Evolutionary conservation across 2,888 invertebrate genomes (phyloP), one percentile per base, ranked within the genome.

Genomic region (Pimpla rufipes): DNA sequence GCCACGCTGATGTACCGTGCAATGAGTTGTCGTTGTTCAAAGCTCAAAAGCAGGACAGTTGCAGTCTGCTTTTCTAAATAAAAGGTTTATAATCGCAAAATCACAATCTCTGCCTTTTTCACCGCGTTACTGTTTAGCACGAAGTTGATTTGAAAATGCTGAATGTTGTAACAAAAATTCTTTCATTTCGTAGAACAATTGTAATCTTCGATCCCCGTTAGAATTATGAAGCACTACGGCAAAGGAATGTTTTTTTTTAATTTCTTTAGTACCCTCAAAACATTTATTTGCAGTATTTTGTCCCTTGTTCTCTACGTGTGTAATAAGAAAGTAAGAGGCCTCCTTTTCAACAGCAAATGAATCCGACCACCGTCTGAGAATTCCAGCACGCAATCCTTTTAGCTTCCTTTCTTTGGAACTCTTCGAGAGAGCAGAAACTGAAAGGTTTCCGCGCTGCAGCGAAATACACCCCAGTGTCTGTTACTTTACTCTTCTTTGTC

Each of bases 1-100:
- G 40, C 16, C 1, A 10, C 42, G 11, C 11, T 42, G 35, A 11
- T 23, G 1, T 57, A 45, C 21, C 13, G 13, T 50, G n/a, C 67
- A 35, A 73, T 55, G 21, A 8, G 4, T 50, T 4, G 67, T 66
- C 13, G 50, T 74, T 79, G 23, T 50, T 67, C 47, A 45, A 59
- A 23, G 37, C 57, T 7, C 4, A 45, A 67, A 47, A 0, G 55
- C 57, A 29, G 7, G 21, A 29, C 29, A 29, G 29, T 29, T 29
- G n/a, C n/a, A 29, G 29, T 29, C 5, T 29, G n/a, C n/a, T 29
- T 29, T 29, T 29, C 5, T 29, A 29, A 2, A 29, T 5, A 2
- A 29, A 29, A 29, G 5, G 5, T 29, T 29, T 3, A 29, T 29
- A 29, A 29, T 29, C 29, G 29, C 29, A n/a, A n/a, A n/a, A n/a